These are phyloP conservation scores for Nicator chloris DNA, from an alignment of 2,113 vertebrate species.

Conservation along the genomic window DNA sequence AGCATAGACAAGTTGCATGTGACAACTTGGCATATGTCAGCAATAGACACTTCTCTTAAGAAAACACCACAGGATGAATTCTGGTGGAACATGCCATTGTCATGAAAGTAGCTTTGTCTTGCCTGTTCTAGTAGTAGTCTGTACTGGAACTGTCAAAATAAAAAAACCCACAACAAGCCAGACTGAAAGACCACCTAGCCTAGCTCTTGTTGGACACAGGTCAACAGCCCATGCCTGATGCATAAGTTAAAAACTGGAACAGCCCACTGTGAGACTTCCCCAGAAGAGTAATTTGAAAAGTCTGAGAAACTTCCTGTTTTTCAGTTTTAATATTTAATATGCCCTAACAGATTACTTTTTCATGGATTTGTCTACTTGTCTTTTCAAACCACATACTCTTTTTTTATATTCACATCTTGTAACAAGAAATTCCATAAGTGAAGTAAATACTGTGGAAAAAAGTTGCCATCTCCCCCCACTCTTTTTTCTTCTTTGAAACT, in stretches of 20 bases:
- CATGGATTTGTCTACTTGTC: not conserved
- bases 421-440: not conserved
- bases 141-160: not conserved
- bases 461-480: rapidly evolving
- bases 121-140: not conserved
- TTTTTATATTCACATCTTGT: not conserved
- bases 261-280: not conserved
- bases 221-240: not conserved
- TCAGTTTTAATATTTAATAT: not conserved
- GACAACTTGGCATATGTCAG: not conserved
- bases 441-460: not conserved
- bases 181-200: not conserved
- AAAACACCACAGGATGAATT: not conserved
- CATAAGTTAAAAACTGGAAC: not conserved
- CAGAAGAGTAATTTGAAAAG: not conserved
- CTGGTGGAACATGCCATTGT: not conserved
- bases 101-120: not conserved
- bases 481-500: not conserved
- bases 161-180: not conserved
- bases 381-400: not conserved
- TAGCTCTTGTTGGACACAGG: not conserved
- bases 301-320: not conserved
- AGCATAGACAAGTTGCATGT: not conserved
- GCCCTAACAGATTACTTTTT: not conserved
- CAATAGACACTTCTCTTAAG: not conserved